Evolutionary conservation across 2,797 vertebrate genomes (phyloP).

Genomic region (Melopsittacus undulatus): DNA sequence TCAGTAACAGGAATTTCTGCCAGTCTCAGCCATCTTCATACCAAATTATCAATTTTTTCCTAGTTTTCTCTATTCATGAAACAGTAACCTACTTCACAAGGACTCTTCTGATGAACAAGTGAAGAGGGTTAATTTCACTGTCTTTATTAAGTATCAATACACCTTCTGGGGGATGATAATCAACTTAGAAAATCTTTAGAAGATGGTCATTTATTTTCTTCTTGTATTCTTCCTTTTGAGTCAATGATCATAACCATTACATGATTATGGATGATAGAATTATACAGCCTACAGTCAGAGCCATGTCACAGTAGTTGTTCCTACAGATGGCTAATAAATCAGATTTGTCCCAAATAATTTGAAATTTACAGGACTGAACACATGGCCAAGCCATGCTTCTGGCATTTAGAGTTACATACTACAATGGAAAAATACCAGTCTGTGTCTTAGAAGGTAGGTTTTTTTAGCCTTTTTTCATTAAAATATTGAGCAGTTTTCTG

Average conservation of each 20-base stretch:
- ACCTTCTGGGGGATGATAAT: neutral
- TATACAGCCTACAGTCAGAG: neutral
- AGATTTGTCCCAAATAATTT: constrained; percentile 22
- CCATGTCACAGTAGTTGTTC: neutral
- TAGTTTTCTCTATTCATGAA: neutral
- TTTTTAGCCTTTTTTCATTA: neutral
- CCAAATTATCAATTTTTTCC: neutral
- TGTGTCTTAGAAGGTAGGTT: neutral
- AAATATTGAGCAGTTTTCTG: neutral
- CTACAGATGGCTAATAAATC: constrained; percentile 29
- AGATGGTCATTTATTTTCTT: neutral
- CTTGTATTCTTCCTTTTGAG: neutral
- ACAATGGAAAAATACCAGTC: neutral
- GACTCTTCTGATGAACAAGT: neutral
- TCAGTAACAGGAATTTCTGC: neutral
- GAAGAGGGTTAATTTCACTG: neutral
- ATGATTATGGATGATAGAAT: neutral
- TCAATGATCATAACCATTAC: neutral
- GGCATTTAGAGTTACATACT: neutral
- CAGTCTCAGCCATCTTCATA: neutral
- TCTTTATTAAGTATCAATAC: neutral
- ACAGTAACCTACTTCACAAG: neutral
- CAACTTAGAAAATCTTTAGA: neutral
- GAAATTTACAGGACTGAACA: constrained; percentile 11
- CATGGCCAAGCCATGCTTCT: neutral